Base-by-base conservation (phyloP, 2,113 vertebrate genomes). In the Lates calcarifer region DNA sequence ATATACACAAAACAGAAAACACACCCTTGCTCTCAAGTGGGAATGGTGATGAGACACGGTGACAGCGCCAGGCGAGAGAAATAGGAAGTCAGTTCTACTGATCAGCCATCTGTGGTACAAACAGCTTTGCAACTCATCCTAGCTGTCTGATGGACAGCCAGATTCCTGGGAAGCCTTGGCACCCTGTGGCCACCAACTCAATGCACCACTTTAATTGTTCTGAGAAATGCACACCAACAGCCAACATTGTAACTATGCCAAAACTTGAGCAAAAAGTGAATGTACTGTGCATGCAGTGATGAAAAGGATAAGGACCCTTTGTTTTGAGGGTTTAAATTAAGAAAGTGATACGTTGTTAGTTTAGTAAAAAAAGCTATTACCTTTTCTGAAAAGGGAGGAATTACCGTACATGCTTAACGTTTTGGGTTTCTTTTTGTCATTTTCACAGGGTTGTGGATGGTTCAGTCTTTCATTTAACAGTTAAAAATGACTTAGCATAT, bases 31-130 rank as follows among this genome's bases (percentile, higher is more conserved):
- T 85, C 85, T 82, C 84, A 82, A 83, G 87, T 84, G 89, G 82
- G 74, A 82, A 77, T 77, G 35, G 57, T 89, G 83, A 89, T 83
- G 85, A 86, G 82, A 88, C 33, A 35, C 58, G 2, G 56, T 91
- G 89, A 91, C 86, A 85, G 82, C 49, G 77, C 85, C 83, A 91
- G 81, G 82, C 86, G 76, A 79, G 76, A 77, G 87, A 69, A 91
- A 90, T 79, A 73, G 83, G 87, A 92, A 91, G 89, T 93, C 90
- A 90, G 82, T 92, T 94, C 91, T 91, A 91, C 91, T 94, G 93
- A 94, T 94, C 93, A 92, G 91, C 95, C 95, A 95, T 95, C 95
- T 95, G 95, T 91, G 91, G 84, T 90, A 90, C 87, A 94, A 95
- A 93, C 89, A 89, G 93, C 93, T 89, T 84, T 90, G 89, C 79